Evolutionary conservation across 2,113 vertebrate genomes (phyloP).

Genomic region (Coreoperca whiteheadi): DNA sequence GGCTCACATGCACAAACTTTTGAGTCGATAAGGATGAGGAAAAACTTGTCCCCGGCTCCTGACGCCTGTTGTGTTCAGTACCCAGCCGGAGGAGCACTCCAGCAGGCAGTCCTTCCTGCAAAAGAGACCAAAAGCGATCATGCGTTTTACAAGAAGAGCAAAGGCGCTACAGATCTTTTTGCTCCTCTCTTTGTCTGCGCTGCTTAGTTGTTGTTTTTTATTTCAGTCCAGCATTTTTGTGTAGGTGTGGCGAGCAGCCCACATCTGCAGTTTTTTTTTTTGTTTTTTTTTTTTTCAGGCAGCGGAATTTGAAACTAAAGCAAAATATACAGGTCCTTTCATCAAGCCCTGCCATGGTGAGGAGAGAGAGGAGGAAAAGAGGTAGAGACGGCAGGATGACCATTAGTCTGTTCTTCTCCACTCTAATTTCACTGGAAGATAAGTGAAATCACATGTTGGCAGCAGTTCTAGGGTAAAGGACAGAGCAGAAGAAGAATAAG

Average conservation of each 20-base stretch:
- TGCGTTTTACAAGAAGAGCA: constrained; percentile 55
- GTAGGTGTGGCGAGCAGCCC: constrained; percentile 76
- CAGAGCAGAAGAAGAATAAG: constrained; percentile 26
- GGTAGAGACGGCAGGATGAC: constrained; percentile 74
- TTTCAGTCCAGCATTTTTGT: constrained; percentile 63
- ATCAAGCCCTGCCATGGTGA: constrained; percentile 71
- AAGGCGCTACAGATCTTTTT: constrained; percentile 27
- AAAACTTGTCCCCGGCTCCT: neutral
- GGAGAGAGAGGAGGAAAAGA: constrained; percentile 60
- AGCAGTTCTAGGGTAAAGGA: constrained; percentile 42
- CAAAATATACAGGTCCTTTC: constrained; percentile 83
- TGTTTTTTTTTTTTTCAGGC: constrained; percentile 54
- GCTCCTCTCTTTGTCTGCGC: constrained; percentile 40
- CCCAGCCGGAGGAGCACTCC: neutral
- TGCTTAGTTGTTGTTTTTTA: constrained; percentile 25
- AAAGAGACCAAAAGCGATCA: neutral
- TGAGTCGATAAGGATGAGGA: constrained; percentile 5
- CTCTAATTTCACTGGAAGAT: constrained; percentile 77
- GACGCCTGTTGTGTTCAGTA: neutral
- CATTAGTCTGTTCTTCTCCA: constrained; percentile 77
- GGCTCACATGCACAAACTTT: constrained; percentile 12
- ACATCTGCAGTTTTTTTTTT: constrained; percentile 75
- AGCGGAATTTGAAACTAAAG: constrained; percentile 79
- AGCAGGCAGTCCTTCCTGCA: constrained; percentile 13
- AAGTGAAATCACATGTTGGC: constrained; percentile 85